Conservation (phyloP, 2,888 invertebrate species). For the Rhaphigaster nebulosa region DNA sequence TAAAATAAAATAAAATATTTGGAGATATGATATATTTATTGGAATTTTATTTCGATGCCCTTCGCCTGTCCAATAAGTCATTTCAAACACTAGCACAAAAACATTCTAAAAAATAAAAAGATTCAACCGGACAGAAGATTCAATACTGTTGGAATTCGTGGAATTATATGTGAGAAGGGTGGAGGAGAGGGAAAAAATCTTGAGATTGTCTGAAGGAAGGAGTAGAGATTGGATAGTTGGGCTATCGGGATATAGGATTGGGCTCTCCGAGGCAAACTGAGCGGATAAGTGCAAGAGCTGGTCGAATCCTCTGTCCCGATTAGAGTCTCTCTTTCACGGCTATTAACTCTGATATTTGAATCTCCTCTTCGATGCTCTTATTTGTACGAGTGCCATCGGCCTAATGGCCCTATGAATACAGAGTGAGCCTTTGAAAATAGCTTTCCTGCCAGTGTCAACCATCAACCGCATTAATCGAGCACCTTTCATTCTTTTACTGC, state of each 20-base stretch:
- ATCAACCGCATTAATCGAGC: neutral
- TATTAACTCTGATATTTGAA: neutral
- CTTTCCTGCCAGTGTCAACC: neutral
- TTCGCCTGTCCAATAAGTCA: constrained; percentile 12
- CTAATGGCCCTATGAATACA: neutral
- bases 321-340: neutral
- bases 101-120: neutral
- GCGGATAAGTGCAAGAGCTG: neutral
- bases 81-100: neutral
- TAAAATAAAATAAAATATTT: no score
- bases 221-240: neutral
- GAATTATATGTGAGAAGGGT: neutral
- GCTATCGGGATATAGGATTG: neutral
- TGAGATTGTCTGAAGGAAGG: neutral
- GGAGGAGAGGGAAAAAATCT: neutral
- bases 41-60: neutral
- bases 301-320: neutral
- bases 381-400: neutral
- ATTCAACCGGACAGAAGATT: neutral
- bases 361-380: neutral
- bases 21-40: neutral
- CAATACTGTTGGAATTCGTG: neutral
- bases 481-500: neutral
- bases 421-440: neutral
- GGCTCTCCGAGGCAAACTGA: neutral